Percentiles rank a stretch among this genome's conserved stretches.
These are phyloP conservation scores for Arrhamphus sclerolepis DNA, from an alignment of 2,797 vertebrate genomes.

Conservation along the genomic window DNA sequence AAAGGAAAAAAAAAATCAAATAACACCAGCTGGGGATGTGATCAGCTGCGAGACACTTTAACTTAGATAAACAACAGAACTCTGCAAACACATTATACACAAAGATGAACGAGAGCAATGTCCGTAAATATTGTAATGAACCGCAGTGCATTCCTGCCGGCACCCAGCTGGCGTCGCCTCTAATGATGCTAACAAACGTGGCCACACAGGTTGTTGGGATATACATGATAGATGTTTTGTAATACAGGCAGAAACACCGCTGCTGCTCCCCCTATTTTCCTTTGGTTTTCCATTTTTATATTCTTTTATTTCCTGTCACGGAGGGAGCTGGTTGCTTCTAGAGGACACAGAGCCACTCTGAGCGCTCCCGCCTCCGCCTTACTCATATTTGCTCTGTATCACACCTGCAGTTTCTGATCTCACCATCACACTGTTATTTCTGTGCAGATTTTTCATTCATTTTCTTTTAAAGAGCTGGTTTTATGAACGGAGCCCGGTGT, in stretches of 20 bases:
- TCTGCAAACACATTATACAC: constrained; percentile 33
- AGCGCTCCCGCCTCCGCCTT: constrained; percentile 18
- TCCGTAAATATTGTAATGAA: constrained; percentile 53
- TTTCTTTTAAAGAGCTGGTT: constrained; percentile 10
- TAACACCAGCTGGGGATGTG: background rate
- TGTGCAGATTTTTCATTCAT: constrained; percentile 9
- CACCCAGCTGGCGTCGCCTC: constrained; percentile 33
- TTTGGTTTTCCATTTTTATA: constrained; percentile 2
- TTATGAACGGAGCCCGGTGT: constrained; percentile 42
- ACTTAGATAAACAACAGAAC: constrained; percentile 21
- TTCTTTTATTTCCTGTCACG: constrained; percentile 2
- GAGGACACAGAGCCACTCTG: constrained; percentile 41
- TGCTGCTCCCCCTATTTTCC: background rate
- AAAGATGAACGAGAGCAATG: constrained; percentile 13
- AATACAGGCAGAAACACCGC: constrained; percentile 2
- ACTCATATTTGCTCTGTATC: constrained; percentile 16
- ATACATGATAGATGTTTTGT: constrained; percentile 46
- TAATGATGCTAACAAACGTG: constrained; percentile 52
- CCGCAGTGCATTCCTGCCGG: constrained; percentile 44
- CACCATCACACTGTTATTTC: too few species aligned
- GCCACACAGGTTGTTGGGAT: constrained; percentile 44
- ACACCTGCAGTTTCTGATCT: constrained; percentile 14
- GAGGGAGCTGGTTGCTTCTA: constrained; percentile 25
- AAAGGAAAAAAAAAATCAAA: background rate
- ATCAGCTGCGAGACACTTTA: constrained; percentile 6